These are phyloP conservation scores for Betta splendens DNA, from an alignment of 2,797 vertebrate genomes.

Conservation along the genomic window DNA sequence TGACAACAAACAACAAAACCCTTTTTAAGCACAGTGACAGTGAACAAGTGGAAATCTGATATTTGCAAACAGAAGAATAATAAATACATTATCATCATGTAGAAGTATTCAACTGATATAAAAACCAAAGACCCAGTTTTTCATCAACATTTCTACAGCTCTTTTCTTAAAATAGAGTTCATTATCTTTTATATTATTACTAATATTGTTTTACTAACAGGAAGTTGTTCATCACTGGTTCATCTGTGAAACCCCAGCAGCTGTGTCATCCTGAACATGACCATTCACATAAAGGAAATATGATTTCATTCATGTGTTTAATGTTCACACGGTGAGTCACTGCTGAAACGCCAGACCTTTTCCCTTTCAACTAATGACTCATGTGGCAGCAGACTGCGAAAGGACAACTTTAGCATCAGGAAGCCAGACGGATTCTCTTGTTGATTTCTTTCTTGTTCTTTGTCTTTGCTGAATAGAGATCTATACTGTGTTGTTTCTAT, in stretches of 20 bases:
- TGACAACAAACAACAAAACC: slow-evolving; percentile 3
- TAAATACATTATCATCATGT: no score
- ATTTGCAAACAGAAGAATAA: no score
- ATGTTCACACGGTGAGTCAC: slow-evolving; percentile 58
- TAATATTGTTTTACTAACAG: slow-evolving; percentile 1
- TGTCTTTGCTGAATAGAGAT: slow-evolving; percentile 67
- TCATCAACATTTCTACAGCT: no score
- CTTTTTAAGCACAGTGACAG: slow-evolving; percentile 7
- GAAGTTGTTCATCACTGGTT: slow-evolving; percentile 39
- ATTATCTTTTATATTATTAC: background rate
- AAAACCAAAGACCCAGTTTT: no score
- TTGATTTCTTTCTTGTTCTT: slow-evolving; percentile 61
- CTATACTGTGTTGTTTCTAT: slow-evolving; percentile 78
- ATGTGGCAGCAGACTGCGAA: slow-evolving; percentile 32
- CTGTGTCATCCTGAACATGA: slow-evolving; percentile 55
- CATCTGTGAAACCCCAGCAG: slow-evolving; percentile 73
- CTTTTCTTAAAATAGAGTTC: background rate
- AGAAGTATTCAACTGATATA: no score
- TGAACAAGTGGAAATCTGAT: no score
- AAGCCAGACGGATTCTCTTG: slow-evolving; percentile 36
- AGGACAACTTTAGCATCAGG: slow-evolving; percentile 33
- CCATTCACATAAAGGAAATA: slow-evolving; percentile 56
- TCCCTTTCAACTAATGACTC: slow-evolving; percentile 57
- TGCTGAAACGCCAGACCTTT: slow-evolving; percentile 20
- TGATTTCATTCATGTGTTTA: slow-evolving; percentile 64